These are phyloP conservation scores for Sminthurides bifidus DNA, from an alignment of 1,140 invertebrate species.

Conservation along the genomic window DNA sequence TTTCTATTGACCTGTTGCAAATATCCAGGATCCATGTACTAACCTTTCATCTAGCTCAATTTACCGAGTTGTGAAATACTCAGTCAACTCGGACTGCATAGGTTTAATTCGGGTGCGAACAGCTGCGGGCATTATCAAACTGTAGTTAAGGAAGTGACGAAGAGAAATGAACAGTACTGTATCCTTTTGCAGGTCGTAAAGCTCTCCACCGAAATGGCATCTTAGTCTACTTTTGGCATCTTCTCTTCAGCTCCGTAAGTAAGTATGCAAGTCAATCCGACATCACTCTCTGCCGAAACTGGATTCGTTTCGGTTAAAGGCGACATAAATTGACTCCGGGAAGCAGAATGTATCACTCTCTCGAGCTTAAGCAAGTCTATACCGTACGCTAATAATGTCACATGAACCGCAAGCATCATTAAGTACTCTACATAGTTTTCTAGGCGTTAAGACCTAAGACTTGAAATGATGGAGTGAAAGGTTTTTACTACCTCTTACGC, in stretches of 20 bases:
- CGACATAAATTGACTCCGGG: not conserved
- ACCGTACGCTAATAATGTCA: too few relatives aligned
- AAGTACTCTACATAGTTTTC: too few relatives aligned
- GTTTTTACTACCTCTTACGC: too few relatives aligned
- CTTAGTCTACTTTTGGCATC: conserved; percentile 27
- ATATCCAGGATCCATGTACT: not conserved
- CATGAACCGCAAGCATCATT: too few relatives aligned
- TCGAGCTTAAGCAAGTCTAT: too few relatives aligned
- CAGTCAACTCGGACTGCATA: not conserved
- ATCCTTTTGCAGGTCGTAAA: conserved; percentile 30
- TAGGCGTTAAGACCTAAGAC: too few relatives aligned
- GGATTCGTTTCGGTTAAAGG: not conserved
- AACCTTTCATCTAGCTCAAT: not conserved
- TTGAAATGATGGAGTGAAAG: too few relatives aligned
- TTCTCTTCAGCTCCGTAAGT: conserved; percentile 10
- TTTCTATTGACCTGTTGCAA: not conserved
- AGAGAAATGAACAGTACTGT: conserved; percentile 26
- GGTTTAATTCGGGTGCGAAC: not conserved
- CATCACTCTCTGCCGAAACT: not conserved
- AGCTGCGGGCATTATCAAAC: conserved; percentile 20
- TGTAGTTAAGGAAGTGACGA: conserved; percentile 29
- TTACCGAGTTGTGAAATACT: not conserved
- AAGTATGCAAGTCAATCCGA: not conserved
- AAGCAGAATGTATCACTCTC: not conserved
- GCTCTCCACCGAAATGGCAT: conserved; percentile 26